Evolutionary conservation across 1,140 invertebrate genomes (phyloP), one percentile per base, ranked within the genome.

Genomic region (Scaptomyza pallida): DNA sequence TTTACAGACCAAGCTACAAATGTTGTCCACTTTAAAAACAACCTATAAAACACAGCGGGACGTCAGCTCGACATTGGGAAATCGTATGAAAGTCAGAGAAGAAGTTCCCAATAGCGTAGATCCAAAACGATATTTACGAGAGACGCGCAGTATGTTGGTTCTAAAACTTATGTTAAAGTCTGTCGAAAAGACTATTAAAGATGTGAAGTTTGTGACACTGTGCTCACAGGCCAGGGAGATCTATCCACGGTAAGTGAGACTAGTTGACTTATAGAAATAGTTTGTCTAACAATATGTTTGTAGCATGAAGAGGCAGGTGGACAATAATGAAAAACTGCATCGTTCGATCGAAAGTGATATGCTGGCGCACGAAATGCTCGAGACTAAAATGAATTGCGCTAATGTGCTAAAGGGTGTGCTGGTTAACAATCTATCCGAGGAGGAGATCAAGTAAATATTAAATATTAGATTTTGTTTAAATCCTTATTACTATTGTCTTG

Each of bases 261-360:
- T 1, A 12, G 2, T 10, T 0, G 5, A 9, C 4, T 10, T 2
- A 9, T 5, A 12, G 0, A 2, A 2, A 21, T 2, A 1, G 15
- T 3, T 5, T 5, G 5, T 15, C 23, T 26, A 13, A 13, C 5
- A 23, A 15, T 15, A 3, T 1, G 13, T 10, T 48, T 13, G 2
- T 12, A 91, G 90, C 33, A 88, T 91, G 56, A 91, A 91, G 71
- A 72, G 72, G 30, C 90, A 90, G 57, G 61, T 91, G n/a, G 76
- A 89, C 15, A 88, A 85, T 52, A 91, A 91, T 63, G 68, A 79
- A 17, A 91, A 88, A 30, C 57, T 91, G 10, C 70, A 81, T 30
- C 86, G 89, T 13, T 63, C 68, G 45, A 78, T 89, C 44, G 76
- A 81, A n/a, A 72, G 65, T 0, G 72, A 79, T 17, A 88, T 74